phyloP scores from a whole-genome alignment of 2,888 invertebrate species.

The Hypsopygia costalis region DNA sequence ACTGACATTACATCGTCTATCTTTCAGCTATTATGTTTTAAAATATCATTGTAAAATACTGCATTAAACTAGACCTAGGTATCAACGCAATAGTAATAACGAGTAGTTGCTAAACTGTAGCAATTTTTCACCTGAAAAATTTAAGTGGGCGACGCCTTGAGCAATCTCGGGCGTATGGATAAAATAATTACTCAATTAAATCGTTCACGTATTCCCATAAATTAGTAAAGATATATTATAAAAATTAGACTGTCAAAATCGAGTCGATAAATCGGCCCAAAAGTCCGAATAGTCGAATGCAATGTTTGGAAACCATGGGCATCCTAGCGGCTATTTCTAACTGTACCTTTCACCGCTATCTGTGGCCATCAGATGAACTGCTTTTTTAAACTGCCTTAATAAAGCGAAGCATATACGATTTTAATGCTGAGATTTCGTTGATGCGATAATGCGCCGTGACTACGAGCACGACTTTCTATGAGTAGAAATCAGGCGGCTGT shows the following conservation, averaged over 20 bases:
- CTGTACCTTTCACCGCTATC: conserved; percentile 79
- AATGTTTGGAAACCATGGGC: conserved; percentile 51
- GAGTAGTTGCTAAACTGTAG: too few relatives aligned
- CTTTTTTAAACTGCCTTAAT: conserved; percentile 71
- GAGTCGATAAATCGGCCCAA: conserved; percentile 33
- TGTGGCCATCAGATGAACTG: conserved; percentile 74
- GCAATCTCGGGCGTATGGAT: not conserved
- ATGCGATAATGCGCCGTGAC: conserved; percentile 74
- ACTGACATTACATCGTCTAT: too few relatives aligned
- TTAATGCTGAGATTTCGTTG: conserved; percentile 75
- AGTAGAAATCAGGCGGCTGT: conserved; percentile 4
- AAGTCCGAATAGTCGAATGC: conserved; percentile 31
- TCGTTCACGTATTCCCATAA: conserved; percentile 29
- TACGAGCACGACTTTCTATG: conserved; percentile 73
- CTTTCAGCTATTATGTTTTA: too few relatives aligned
- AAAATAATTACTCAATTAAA: conserved; percentile 19
- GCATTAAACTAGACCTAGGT: too few relatives aligned
- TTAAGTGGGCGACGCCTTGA: not conserved
- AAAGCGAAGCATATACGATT: conserved; percentile 75
- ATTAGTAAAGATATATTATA: conserved; percentile 41
- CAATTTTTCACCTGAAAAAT: not conserved
- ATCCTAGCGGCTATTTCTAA: conserved; percentile 65
- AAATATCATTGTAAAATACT: too few relatives aligned
- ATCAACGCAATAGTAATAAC: too few relatives aligned
- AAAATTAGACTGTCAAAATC: conserved; percentile 42